Conservation (phyloP, 2,888 invertebrate genomes). For the Microplitis deprimator region DNA sequence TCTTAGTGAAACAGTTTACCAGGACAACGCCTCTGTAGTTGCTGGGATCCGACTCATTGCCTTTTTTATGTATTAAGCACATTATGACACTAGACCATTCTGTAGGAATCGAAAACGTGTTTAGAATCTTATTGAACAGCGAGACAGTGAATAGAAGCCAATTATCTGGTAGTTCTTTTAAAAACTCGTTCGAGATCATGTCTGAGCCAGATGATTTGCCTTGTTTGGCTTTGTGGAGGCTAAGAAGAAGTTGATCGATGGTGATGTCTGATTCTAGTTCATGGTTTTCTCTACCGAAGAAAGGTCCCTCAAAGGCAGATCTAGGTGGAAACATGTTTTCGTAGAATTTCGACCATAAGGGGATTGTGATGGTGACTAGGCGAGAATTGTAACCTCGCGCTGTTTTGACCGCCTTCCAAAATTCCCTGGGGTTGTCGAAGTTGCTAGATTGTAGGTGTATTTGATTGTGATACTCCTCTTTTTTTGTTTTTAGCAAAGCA, state of each 20-base stretch:
- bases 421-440: background rate
- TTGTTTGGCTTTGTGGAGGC: too few relatives aligned
- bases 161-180: constrained; percentile 2
- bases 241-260: background rate
- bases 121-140: constrained; percentile 15
- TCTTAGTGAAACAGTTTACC: constrained; percentile 13
- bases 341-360: background rate
- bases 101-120: background rate
- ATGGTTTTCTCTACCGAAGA: background rate
- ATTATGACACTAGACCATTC: background rate
- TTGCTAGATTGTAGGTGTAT: background rate
- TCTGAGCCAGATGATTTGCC: constrained; percentile 8
- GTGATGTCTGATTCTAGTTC: background rate
- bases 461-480: background rate
- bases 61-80: constrained; percentile 26
- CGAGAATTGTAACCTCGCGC: background rate
- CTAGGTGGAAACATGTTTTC: background rate
- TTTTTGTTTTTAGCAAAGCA: background rate
- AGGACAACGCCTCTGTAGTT: constrained; percentile 24
- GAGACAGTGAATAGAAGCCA: background rate
- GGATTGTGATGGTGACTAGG: background rate
- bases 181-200: constrained; percentile 16
- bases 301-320: background rate
- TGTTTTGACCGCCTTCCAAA: background rate
- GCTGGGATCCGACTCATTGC: constrained; percentile 7